Evolutionary conservation across 1,140 invertebrate species (phyloP), one percentile per base, ranked within the genome.

Genomic region (Drosophila azteca): DNA sequence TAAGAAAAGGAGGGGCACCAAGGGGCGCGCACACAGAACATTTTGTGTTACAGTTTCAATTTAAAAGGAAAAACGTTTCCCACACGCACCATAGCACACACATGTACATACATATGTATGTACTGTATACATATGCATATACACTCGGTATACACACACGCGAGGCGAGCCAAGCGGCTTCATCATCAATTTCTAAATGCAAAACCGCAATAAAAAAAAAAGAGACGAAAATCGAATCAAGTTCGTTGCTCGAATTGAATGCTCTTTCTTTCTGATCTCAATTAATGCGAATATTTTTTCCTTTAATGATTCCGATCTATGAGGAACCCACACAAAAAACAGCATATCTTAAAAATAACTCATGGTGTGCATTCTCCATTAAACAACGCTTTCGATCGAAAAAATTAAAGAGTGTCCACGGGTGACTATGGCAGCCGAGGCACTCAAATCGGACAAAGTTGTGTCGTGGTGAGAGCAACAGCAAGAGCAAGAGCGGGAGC

Each of bases 151-250:
- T 51, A 39, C 43, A 43, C 48, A 29, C 45, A 20, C 55, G 62
- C 31, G 57, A 55, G 44, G 62, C 31, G 57, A 55, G 44, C n/a
- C 70, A 71, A 72, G 72, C 41, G 63, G 57, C 58, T 77, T 80
- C 77, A 85, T 85, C 81, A 85, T 74, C 82, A 85, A 84, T 84
- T 84, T 84, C 81, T 74, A 80, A 84, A 84, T 85, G 81, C 81
- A 84, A 85, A 83, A 84, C 79, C 79, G 80, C 79, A 83, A 84
- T 83, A 83, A 83, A 84, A 83, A 66, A 61, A 53, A 63, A 15
- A 39, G 46, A 49, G 31, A 67, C 46, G 39, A 49, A 52, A 39
- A 35, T 9, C 39, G 2, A 58, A 13, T 13, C 11, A 41, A 29
- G 54, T 35, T 54, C 57, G 46, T 62, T 22, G 31, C 50, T 31